phyloP scores from a whole-genome alignment of 2,113 vertebrate species.

The Trogon surrucura region DNA sequence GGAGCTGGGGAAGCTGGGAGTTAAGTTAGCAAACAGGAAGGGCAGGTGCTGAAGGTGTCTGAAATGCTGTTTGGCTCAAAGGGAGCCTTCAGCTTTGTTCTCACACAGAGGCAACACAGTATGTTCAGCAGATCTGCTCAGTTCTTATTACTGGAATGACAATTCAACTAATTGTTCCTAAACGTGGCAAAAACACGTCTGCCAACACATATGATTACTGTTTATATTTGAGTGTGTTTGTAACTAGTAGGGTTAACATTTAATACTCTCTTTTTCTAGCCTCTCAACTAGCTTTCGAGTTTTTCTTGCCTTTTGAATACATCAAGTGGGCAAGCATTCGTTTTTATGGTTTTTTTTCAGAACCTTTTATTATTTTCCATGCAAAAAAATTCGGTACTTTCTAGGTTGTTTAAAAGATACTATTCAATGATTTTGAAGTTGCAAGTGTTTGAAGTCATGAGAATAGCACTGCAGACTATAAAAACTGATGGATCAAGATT shows the following conservation, averaged over 20 bases:
- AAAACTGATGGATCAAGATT: conserved; percentile 15
- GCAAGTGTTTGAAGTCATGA: conserved; percentile 35
- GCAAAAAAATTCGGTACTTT: neutral
- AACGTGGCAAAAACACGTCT: neutral
- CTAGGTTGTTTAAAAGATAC: conserved; percentile 17
- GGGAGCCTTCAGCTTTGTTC: neutral
- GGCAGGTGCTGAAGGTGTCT: neutral
- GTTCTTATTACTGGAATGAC: neutral
- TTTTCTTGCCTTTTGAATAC: neutral
- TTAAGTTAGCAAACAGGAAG: neutral
- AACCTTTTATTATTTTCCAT: neutral
- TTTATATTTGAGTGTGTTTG: neutral
- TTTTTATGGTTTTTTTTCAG: neutral
- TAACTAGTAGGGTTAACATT: neutral
- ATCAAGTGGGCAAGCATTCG: neutral
- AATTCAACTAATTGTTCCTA: neutral
- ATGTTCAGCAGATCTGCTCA: neutral
- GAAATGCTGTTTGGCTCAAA: neutral
- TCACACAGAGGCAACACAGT: neutral
- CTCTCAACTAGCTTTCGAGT: neutral
- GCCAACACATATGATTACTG: neutral
- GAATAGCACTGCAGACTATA: neutral
- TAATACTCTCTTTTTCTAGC: neutral
- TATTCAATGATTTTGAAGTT: conserved; percentile 23
- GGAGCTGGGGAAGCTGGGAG: neutral